These are phyloP conservation scores for Columba janthina DNA, from an alignment of 2,113 vertebrate genomes.

Conservation along the genomic window DNA sequence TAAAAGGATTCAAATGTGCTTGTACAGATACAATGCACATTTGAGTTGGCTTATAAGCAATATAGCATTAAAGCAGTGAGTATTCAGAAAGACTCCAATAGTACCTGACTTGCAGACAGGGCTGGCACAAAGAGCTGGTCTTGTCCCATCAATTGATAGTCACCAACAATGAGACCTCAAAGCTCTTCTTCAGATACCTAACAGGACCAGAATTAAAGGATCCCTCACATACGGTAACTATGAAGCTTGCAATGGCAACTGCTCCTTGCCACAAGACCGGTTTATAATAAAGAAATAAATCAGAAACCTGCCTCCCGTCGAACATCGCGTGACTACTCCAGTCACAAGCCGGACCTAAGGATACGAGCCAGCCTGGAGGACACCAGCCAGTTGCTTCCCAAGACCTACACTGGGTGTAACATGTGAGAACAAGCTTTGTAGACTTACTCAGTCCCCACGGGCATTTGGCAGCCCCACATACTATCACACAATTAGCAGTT, in stretches of 20 bases:
- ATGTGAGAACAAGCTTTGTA: background rate
- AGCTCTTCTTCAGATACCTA: background rate
- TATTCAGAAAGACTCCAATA: background rate
- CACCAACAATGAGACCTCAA: background rate
- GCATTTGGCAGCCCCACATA: background rate
- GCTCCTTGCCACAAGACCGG: background rate
- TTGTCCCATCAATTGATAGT: background rate
- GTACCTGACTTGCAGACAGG: background rate
- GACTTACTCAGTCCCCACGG: background rate
- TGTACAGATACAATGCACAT: too few relatives aligned
- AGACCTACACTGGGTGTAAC: rapidly evolving
- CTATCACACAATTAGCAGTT: background rate
- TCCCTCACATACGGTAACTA: rapidly evolving
- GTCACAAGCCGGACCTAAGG: background rate
- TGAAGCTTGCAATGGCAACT: background rate
- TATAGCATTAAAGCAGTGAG: background rate
- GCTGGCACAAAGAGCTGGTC: background rate
- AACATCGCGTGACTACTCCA: background rate
- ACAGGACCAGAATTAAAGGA: background rate
- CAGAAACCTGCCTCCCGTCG: background rate
- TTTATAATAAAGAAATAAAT: background rate
- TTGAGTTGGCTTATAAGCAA: background rate
- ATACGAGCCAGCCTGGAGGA: background rate
- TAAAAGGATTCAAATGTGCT: background rate
- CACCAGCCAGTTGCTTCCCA: rapidly evolving